These are phyloP conservation scores for Acipenser transmontanus DNA, from an alignment of 2,797 vertebrate species.

Conservation along the genomic window DNA sequence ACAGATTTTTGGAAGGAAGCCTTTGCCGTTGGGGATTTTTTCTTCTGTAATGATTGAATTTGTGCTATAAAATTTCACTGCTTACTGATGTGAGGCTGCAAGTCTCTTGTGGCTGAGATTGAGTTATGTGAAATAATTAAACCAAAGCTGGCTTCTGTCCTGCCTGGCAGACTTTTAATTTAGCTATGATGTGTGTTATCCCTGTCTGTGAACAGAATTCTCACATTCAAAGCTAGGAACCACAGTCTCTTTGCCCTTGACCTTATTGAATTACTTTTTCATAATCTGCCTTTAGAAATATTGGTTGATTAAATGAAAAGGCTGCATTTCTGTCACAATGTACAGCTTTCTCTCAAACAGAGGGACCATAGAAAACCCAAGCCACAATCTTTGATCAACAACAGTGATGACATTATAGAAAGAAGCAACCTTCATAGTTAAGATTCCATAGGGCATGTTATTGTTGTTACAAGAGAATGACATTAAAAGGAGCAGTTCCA, in stretches of 20 bases:
- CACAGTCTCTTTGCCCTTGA: conserved; percentile 13
- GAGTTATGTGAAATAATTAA: conserved; percentile 19
- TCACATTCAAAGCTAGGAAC: conserved; percentile 6
- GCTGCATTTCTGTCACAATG: not conserved
- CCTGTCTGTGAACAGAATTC: not conserved
- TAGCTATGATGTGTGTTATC: not conserved
- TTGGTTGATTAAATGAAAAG: conserved; percentile 16
- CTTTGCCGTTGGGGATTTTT: conserved; percentile 10
- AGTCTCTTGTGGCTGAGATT: conserved; percentile 1
- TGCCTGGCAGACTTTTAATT: conserved; percentile 5
- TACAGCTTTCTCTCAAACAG: not conserved
- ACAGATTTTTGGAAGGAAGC: conserved; percentile 14
- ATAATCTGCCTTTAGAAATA: conserved; percentile 12
- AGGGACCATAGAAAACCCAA: conserved; percentile 1
- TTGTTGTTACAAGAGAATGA: not conserved
- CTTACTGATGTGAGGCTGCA: conserved; percentile 4
- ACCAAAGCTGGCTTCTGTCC: conserved; percentile 11
- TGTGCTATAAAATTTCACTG: conserved; percentile 14
- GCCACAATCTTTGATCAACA: conserved; percentile 11
- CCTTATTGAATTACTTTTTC: conserved; percentile 23
- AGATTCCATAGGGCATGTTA: not conserved
- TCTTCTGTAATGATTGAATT: conserved; percentile 13
- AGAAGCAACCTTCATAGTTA: not conserved
- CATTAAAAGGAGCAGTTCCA: not conserved
- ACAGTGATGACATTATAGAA: conserved; percentile 1